Evolutionary conservation across 2,888 invertebrate genomes (phyloP).

Genomic region (Cheilosia soror): DNA sequence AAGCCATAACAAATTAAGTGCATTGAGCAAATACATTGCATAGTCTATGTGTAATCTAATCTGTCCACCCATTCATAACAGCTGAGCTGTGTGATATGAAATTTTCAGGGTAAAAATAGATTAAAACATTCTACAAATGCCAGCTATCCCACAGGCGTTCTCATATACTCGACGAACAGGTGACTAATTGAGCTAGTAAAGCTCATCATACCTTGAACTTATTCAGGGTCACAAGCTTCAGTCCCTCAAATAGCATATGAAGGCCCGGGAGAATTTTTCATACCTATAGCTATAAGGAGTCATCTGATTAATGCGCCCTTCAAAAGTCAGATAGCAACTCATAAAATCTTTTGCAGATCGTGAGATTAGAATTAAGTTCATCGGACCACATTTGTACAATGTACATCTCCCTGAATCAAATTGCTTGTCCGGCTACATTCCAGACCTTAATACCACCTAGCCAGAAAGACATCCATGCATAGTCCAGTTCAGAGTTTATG

Average conservation of each 20-base stretch:
- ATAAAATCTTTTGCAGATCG: constrained; percentile 23
- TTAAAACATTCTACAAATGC: no score
- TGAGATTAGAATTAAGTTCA: constrained; percentile 25
- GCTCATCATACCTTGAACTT: no score
- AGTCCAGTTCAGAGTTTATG: constrained; percentile 10
- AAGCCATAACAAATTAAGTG: no score
- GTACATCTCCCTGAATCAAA: background rate
- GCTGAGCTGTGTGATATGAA: no score
- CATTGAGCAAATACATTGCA: no score
- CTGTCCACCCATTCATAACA: no score
- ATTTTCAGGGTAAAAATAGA: no score
- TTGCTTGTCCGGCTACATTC: constrained; percentile 27
- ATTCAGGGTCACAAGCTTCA: no score
- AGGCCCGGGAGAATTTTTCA: background rate
- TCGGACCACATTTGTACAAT: constrained; percentile 7
- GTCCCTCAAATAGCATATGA: background rate
- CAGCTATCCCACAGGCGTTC: no score
- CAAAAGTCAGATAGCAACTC: constrained; percentile 11
- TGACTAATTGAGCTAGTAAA: no score
- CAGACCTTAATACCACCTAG: background rate
- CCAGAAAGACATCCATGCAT: background rate
- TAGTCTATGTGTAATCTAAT: no score
- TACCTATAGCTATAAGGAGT: background rate
- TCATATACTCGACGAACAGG: no score
- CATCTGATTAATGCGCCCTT: constrained; percentile 14